These are phyloP conservation scores for Aptenodytes patagonicus DNA, from an alignment of 2,113 vertebrate genomes.

Conservation along the genomic window DNA sequence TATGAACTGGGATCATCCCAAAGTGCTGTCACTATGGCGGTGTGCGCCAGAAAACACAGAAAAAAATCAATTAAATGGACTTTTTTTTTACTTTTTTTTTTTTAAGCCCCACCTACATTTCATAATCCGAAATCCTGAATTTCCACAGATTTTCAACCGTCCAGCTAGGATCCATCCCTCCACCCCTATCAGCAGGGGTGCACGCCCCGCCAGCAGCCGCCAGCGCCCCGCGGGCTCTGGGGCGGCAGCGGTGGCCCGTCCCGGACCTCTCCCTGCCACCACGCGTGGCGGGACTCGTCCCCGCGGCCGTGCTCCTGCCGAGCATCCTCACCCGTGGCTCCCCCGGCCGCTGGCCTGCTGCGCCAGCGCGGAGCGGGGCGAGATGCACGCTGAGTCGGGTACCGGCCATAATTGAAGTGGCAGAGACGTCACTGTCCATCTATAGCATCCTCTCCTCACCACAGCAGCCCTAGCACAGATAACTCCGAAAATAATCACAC, in stretches of 20 bases:
- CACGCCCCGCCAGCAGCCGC: background rate
- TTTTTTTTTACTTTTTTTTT: background rate
- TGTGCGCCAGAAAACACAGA: background rate
- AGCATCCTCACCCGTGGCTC: background rate
- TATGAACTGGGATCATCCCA: rapidly evolving
- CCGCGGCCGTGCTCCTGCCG: background rate
- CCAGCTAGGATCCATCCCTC: background rate
- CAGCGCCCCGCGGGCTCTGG: background rate
- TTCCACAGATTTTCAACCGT: rapidly evolving
- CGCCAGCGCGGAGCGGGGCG: constrained; percentile 66
- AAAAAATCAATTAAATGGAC: rapidly evolving
- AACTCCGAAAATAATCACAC: background rate
- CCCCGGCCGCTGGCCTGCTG: constrained; percentile 65
- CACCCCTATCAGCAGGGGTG: background rate
- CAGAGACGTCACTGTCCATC: constrained; percentile 79
- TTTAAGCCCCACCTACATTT: background rate
- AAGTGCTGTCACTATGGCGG: background rate
- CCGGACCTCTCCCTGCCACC: background rate
- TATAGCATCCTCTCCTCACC: constrained; percentile 63
- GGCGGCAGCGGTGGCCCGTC: rapidly evolving
- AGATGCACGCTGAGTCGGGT: constrained; percentile 63
- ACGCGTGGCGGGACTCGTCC: rapidly evolving
- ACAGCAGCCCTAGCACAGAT: background rate
- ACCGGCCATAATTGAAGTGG: constrained; percentile 77
- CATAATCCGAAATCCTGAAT: background rate